Evolutionary conservation across 2,113 vertebrate species (phyloP), one percentile per base, ranked within the genome.

Genomic region (Dasyornis broadbenti): DNA sequence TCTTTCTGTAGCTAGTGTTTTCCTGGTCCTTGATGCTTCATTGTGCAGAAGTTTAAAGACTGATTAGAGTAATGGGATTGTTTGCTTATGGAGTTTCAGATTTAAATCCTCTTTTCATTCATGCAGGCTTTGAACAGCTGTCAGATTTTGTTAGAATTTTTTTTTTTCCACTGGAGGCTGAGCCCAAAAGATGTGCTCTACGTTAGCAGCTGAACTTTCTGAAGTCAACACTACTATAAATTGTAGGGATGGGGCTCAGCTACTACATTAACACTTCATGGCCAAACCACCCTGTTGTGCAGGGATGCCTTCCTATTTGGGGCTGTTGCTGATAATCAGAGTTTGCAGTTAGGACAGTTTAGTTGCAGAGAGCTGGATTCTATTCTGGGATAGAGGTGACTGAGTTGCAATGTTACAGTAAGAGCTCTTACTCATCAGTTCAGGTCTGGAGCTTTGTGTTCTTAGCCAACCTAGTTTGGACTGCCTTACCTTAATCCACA

Each of bases 1-100:
- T 77, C 39, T 33, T 31, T 88, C n/a, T 0, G 0, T n/a, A 50
- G 57, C 39, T 90, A 13, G 33, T 0, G 0, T 80, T 91, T 79
- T 56, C 35, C 39, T 6, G 7, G 14, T 71, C 31, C 70, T 80
- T 88, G 54, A 28, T 15, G 3, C n/a, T 88, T 42, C 0, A 0
- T 15, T 37, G 31, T 80, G 56, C 56, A 75, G 56, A 86, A 59
- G 37, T 91, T 68, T 18, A 23, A 73, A 35, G 59, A 54, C 30
- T 54, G 21, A 63, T 91, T 64, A 71, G 56, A 68, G 40, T 33
- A 65, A 20, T 42, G 20, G 6, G 47, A 18, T 33, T 69, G 33
- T 27, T 89, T 69, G 10, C 22, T 82, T 15, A 22, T n/a, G 37
- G 71, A 60, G 5, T 78, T 60, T 45, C 21, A 42, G 22, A 44